Evolutionary conservation across 2,797 vertebrate genomes (phyloP), one percentile per base, ranked within the genome.

Genomic region (Lerista edwardsae): DNA sequence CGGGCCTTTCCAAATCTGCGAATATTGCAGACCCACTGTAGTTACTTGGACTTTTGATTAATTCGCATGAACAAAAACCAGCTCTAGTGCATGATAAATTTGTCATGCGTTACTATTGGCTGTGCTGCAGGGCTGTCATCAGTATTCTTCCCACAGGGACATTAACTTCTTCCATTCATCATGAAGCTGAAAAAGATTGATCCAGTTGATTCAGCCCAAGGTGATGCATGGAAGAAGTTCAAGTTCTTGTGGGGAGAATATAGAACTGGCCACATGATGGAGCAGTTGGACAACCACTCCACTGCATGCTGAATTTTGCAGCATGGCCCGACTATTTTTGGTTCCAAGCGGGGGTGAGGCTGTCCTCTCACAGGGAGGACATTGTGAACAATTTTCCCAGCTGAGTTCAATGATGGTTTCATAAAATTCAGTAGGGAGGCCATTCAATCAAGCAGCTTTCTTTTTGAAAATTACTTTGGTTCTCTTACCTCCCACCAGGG

Each of bases 391-490:
- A 47, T 77, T 78, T 71, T 36, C 67, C n/a, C 77, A n/a, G 34
- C 67, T 47, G 75, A 78, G 67, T 78, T 84, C 82, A 78, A 29
- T 47, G 75, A 78, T 61, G 41, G 23, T 78, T 84, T 71, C 55
- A 72, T 84, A 78, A 61, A 78, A 51, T 78, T 78, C 75, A 62
- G 82, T 61, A 84, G 67, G 75, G 15, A 71, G 78, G 55, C n/a
- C 75, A 51, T 84, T 84, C 67, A 78, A 29, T 78, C 39, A 71
- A 78, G 31, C 39, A 29, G 23, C 55, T 78, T 71, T 78, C 67
- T 71, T 72, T 78, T 78, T 84, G 75, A 69, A 71, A 84, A 72
- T 78, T 78, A 36, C 72, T 75, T 75, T 75, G 41, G 51, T 65
- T 78, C 39, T 34, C 55, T 78, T 17, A 34, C 55, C 75, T 84